These are phyloP conservation scores for Porphyrio hochstetteri DNA, from an alignment of 2,113 vertebrate species.

Conservation along the genomic window DNA sequence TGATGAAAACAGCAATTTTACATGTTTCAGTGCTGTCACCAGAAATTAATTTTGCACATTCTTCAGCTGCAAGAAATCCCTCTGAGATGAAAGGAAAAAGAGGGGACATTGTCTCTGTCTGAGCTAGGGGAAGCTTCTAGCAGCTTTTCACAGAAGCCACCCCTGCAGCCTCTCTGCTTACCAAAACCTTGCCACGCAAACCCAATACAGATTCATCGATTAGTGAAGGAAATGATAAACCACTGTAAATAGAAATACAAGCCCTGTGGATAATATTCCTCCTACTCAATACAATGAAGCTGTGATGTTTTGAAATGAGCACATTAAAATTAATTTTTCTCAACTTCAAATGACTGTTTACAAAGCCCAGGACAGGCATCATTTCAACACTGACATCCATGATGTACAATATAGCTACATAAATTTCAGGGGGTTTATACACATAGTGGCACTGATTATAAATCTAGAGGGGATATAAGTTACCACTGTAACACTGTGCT, in stretches of 20 bases:
- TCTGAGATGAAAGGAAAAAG: background rate
- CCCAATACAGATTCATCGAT: background rate
- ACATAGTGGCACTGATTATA: background rate
- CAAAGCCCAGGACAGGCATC: background rate
- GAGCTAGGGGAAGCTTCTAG: too few species aligned
- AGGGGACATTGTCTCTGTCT: background rate
- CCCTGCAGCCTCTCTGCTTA: too few species aligned
- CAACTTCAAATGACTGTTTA: slow-evolving; percentile 10
- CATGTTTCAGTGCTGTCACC: background rate
- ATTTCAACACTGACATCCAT: background rate
- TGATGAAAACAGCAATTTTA: background rate
- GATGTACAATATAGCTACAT: background rate
- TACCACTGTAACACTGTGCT: background rate
- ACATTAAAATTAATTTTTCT: background rate
- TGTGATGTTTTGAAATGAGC: background rate
- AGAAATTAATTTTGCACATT: background rate
- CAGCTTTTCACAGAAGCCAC: too few species aligned
- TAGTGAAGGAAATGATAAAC: background rate
- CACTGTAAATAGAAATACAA: background rate
- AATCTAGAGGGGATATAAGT: background rate
- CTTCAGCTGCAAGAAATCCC: background rate
- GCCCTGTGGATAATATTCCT: background rate
- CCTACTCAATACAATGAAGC: background rate
- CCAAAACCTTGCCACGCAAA: too few species aligned
- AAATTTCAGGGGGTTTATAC: slow-evolving; percentile 7